Conservation (phyloP, 2,888 invertebrate species). For the Pemphredon lugubris region DNA sequence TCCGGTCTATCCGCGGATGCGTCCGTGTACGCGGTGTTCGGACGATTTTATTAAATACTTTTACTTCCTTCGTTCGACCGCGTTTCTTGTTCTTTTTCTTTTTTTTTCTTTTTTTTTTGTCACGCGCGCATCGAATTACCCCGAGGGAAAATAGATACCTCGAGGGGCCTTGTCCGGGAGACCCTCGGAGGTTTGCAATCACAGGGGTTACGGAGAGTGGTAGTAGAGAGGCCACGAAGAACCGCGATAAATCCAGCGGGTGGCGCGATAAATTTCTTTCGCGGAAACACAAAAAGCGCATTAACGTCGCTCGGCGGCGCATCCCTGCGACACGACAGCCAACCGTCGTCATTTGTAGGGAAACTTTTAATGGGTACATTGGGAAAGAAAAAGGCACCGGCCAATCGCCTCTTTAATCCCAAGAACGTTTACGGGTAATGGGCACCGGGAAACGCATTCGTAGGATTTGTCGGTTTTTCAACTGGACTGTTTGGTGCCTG, state of each 20-base stretch:
- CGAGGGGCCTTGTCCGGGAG: background rate
- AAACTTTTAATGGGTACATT: slow-evolving; percentile 21
- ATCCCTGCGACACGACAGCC: slow-evolving; percentile 38
- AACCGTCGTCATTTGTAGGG: slow-evolving; percentile 42
- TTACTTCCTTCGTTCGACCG: too few species aligned
- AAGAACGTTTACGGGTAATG: background rate
- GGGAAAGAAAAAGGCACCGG: slow-evolving; percentile 2
- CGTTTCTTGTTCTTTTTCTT: too few species aligned
- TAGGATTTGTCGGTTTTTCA: too few species aligned
- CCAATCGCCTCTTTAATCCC: background rate
- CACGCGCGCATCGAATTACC: too few species aligned
- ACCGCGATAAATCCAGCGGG: slow-evolving; percentile 60
- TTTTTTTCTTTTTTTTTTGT: too few species aligned
- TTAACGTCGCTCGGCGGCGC: slow-evolving; percentile 55
- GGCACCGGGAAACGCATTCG: too few species aligned
- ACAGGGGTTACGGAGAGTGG: slow-evolving; percentile 25
- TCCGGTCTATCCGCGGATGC: too few species aligned
- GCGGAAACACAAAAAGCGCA: slow-evolving; percentile 68
- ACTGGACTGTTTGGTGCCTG: too few species aligned
- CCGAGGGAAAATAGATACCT: too few species aligned
- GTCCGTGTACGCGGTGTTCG: too few species aligned
- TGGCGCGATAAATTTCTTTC: slow-evolving; percentile 65
- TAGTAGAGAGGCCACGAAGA: slow-evolving; percentile 9
- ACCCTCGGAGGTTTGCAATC: background rate
- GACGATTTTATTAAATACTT: too few species aligned